Evolutionary conservation across 2,113 vertebrate species (phyloP).

Genomic region (Junco hyemalis): DNA sequence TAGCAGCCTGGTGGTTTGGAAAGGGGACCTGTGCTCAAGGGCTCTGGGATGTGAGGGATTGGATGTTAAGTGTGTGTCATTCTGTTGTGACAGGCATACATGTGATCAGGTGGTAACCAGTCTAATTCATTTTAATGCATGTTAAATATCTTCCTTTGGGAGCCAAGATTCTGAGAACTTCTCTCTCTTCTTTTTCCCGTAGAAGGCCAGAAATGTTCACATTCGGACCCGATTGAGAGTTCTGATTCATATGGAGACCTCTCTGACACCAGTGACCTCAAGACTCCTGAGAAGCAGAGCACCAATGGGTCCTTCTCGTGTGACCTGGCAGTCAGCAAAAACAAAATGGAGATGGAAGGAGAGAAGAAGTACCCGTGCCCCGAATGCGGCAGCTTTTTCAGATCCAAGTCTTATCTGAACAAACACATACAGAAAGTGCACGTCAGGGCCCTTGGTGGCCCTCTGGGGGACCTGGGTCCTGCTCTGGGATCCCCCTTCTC

Average conservation of each 20-base stretch:
- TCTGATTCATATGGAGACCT: constrained; percentile 94
- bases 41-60: not conserved
- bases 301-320: constrained; percentile 87
- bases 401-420: constrained; percentile 98
- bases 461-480: constrained; percentile 85
- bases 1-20: not conserved
- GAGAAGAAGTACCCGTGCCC: constrained; percentile 95
- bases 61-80: not conserved
- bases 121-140: not conserved
- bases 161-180: constrained; percentile 17
- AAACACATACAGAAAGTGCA: constrained; percentile 98
- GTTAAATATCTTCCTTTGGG: not conserved
- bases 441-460: constrained; percentile 81
- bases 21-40: not conserved
- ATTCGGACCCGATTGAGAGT: constrained; percentile 94
- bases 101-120: not conserved
- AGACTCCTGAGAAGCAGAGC: constrained; percentile 89
- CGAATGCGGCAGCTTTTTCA: constrained; percentile 95
- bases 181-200: constrained; percentile 44
- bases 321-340: constrained; percentile 87
- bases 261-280: constrained; percentile 91
- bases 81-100: not conserved
- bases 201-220: constrained; percentile 93
- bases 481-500: constrained; percentile 91
- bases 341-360: constrained; percentile 82